Conservation (phyloP, 1,140 invertebrate species). For the Eumeta japonica region DNA sequence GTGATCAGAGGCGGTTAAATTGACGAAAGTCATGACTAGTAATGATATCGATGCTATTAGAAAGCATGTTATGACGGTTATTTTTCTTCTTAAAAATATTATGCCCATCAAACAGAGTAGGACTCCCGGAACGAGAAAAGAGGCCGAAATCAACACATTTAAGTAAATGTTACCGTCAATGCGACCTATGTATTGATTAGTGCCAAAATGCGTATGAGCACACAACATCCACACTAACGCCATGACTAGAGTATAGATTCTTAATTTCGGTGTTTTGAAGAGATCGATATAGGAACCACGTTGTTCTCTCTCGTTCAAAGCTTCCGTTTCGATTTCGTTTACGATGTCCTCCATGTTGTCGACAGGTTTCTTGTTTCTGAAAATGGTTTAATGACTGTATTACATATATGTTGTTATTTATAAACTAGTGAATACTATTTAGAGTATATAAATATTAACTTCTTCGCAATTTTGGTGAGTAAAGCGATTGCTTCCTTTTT, state of each 20-base stretch:
- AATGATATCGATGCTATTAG: constrained; percentile 25
- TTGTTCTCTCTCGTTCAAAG: constrained; percentile 22
- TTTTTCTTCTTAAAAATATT: constrained; percentile 62
- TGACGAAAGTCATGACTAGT: constrained; percentile 24
- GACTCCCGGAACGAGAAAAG: constrained; percentile 62
- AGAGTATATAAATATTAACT: constrained; percentile 19
- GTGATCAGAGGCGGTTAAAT: constrained; percentile 8
- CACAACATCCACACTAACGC: constrained; percentile 69
- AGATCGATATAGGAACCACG: constrained; percentile 49
- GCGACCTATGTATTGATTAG: constrained; percentile 71
- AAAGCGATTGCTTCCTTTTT: constrained; percentile 33
- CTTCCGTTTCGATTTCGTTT: constrained; percentile 21
- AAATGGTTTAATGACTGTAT: constrained; percentile 14
- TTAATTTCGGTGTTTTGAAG: constrained; percentile 70
- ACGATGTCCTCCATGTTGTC: constrained; percentile 56
- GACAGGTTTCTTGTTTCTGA: constrained; percentile 53
- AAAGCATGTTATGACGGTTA: constrained; percentile 27
- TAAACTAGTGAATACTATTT: not conserved
- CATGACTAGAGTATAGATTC: constrained; percentile 68
- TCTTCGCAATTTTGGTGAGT: constrained; percentile 34
- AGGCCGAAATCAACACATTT: constrained; percentile 67
- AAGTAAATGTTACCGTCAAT: constrained; percentile 70
- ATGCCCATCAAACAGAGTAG: constrained; percentile 63
- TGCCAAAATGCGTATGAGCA: constrained; percentile 69
- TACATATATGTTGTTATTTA: not conserved